Conservation (phyloP, 1,140 invertebrate genomes). For the Stegodyphus mimosarum region DNA sequence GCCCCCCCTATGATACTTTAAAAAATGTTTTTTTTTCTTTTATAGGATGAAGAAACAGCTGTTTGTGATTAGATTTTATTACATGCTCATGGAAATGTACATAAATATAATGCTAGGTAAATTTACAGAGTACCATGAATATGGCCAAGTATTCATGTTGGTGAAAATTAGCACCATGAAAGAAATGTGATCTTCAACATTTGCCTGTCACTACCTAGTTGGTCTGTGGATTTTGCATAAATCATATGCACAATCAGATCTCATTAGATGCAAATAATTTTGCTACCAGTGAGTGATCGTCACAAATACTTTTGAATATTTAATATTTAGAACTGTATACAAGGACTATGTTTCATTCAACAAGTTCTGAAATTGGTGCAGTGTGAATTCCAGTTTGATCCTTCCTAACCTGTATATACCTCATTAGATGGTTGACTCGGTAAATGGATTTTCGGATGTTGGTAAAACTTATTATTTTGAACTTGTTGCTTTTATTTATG, state of each 20-base stretch:
- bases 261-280: conserved; percentile 4
- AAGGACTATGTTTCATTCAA: neutral
- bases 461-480: conserved; percentile 36
- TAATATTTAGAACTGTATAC: neutral
- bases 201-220: neutral
- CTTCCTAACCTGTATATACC: conserved; percentile 59
- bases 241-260: conserved; percentile 7
- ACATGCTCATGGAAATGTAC: too few relatives aligned
- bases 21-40: too few relatives aligned
- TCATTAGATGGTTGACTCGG: conserved; percentile 47
- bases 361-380: conserved; percentile 1
- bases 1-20: too few relatives aligned
- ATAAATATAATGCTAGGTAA: too few relatives aligned
- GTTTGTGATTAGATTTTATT: too few relatives aligned
- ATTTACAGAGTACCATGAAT: too few relatives aligned
- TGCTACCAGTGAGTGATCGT: conserved; percentile 1
- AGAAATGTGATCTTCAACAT: neutral
- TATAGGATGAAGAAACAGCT: too few relatives aligned
- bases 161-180: too few relatives aligned
- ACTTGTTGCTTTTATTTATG: conserved; percentile 49
- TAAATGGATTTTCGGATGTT: conserved; percentile 34
- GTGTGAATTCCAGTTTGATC: conserved; percentile 38
- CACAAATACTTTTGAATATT: neutral
- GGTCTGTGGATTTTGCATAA: neutral
- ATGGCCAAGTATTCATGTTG: too few relatives aligned